Conservation (phyloP, 2,113 vertebrate species). For the Daboia siamensis region DNA sequence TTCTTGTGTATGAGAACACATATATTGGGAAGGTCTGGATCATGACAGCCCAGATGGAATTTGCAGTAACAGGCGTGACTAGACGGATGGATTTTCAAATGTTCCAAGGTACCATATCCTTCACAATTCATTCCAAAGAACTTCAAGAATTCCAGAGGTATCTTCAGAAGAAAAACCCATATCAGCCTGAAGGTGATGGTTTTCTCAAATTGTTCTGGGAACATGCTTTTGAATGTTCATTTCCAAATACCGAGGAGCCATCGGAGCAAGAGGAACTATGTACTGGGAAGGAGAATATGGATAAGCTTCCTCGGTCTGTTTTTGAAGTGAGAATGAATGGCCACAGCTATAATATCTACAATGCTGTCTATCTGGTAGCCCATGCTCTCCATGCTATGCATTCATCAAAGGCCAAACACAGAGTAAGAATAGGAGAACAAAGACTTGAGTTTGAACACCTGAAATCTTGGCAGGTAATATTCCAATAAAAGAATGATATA, state of each 20-base stretch:
- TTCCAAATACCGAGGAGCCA: background rate
- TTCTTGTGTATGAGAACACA: background rate
- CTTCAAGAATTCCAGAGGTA: background rate
- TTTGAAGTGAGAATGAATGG: slow-evolving; percentile 12
- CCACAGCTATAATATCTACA: slow-evolving; percentile 2
- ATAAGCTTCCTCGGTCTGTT: background rate
- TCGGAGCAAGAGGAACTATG: background rate
- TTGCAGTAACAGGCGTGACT: background rate
- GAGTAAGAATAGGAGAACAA: background rate
- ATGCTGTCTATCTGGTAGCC: background rate
- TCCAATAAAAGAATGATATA: background rate
- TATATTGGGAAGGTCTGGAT: background rate
- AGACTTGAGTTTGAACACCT: background rate
- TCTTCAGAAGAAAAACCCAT: background rate
- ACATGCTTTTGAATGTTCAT: background rate
- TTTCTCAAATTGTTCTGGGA: background rate
- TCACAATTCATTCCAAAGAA: background rate
- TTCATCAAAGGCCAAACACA: background rate
- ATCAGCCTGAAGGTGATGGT: background rate
- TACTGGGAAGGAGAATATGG: background rate
- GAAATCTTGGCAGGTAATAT: background rate
- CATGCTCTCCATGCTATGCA: background rate
- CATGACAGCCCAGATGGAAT: background rate
- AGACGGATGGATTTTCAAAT: background rate
- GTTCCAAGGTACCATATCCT: background rate